Conservation (phyloP, 2,797 vertebrate genomes). For the Alexandromys oeconomus region DNA sequence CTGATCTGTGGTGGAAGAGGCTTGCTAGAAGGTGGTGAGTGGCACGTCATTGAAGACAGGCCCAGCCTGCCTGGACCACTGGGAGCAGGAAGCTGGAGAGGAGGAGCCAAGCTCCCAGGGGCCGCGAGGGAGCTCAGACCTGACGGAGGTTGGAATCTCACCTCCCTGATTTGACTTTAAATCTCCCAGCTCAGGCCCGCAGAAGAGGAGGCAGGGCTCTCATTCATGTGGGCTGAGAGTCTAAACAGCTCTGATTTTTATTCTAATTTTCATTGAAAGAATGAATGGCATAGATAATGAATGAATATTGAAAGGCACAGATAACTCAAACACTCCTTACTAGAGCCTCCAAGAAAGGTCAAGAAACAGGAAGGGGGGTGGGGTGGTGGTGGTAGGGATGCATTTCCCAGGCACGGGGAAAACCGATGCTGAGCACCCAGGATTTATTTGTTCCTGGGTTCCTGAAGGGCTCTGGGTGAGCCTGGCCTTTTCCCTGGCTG, state of each 20-base stretch:
- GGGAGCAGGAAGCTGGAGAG: background rate
- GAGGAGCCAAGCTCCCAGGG: background rate
- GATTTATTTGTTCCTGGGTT: background rate
- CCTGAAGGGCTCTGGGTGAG: background rate
- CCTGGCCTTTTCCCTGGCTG: fast-evolving
- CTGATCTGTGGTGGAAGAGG: background rate
- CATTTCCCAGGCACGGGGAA: background rate
- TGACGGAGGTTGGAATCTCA: background rate
- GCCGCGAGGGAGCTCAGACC: too few species aligned
- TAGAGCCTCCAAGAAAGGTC: background rate
- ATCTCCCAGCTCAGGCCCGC: background rate
- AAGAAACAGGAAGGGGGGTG: background rate
- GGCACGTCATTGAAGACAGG: background rate
- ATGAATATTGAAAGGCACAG: background rate
- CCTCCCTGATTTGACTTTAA: background rate
- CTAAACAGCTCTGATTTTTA: background rate
- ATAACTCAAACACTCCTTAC: background rate
- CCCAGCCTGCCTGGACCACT: background rate
- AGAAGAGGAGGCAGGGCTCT: background rate
- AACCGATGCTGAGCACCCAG: background rate
- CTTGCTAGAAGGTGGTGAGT: background rate
- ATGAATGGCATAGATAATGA: background rate
- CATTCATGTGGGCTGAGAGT: background rate
- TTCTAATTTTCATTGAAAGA: conserved; percentile 16
- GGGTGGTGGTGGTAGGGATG: too few species aligned